These are phyloP conservation scores for Drosophila ercepeae DNA, from an alignment of 1,140 invertebrate species.

Conservation along the genomic window DNA sequence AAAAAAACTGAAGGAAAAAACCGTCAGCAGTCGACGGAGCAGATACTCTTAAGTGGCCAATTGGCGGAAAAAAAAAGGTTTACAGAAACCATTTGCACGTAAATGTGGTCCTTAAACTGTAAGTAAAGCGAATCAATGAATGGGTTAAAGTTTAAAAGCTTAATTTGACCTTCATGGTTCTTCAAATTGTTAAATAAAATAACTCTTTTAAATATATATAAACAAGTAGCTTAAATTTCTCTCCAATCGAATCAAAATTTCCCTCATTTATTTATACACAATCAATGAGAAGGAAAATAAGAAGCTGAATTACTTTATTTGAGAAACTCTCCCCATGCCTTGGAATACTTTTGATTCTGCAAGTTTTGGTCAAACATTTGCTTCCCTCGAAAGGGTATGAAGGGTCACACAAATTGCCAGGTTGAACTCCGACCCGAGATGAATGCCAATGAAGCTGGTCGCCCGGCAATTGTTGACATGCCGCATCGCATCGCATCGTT, in stretches of 20 bases:
- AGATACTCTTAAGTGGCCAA: constrained; percentile 14
- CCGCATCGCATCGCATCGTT: constrained; percentile 19
- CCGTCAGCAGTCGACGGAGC: background rate
- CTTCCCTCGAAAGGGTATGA: background rate
- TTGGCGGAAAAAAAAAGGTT: background rate
- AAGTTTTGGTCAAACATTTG: constrained; percentile 6
- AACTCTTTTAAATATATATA: too few species aligned
- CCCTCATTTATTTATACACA: background rate
- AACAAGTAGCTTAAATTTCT: background rate
- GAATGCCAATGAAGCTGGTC: constrained; percentile 46
- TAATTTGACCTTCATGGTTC: too few species aligned
- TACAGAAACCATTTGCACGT: background rate
- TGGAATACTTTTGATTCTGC: constrained; percentile 3
- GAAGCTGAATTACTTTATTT: background rate
- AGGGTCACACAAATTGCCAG: constrained; percentile 12
- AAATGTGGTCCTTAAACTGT: background rate
- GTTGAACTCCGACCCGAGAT: constrained; percentile 20
- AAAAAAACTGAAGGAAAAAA: constrained; percentile 5
- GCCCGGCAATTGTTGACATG: constrained; percentile 11
- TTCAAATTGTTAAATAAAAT: too few species aligned
- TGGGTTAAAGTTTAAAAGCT: too few species aligned
- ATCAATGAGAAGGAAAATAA: background rate
- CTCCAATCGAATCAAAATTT: background rate
- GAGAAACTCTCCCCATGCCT: background rate
- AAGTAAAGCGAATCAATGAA: too few species aligned